Conservation (phyloP, 1,140 invertebrate genomes). For the Batillaria attramentaria region DNA sequence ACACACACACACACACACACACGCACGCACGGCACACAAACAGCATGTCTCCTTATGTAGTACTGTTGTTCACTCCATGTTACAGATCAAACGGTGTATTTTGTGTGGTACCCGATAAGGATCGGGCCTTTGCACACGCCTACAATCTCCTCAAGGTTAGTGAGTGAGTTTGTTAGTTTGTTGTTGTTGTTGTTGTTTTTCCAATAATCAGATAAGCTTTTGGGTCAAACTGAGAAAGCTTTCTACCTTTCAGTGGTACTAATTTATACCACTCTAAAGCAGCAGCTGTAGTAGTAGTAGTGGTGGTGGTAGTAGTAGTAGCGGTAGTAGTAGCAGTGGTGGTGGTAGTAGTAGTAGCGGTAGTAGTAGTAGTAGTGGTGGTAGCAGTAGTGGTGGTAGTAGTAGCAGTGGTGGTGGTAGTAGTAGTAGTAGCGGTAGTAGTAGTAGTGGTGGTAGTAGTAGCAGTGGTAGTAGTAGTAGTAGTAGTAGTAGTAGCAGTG, state of each 20-base stretch:
- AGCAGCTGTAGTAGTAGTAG: neutral
- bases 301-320: neutral
- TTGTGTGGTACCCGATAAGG: slow-evolving; percentile 35
- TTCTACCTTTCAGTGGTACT: neutral
- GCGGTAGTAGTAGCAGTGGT: neutral
- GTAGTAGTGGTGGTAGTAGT: too few species aligned
- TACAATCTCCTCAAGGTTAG: slow-evolving; percentile 33
- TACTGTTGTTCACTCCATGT: neutral
- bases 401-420: too few species aligned
- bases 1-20: too few species aligned
- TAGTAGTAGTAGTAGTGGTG: too few species aligned
- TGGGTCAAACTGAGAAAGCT: too few species aligned
- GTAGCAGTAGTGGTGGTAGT: too few species aligned
- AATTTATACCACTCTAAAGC: neutral
- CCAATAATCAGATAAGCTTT: too few species aligned
- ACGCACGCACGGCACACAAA: too few species aligned
- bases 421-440: too few species aligned
- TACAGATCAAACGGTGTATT: slow-evolving; percentile 38
- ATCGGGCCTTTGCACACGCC: neutral
- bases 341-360: too few species aligned
- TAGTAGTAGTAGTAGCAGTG: too few species aligned
- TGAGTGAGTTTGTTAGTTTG: neutral
- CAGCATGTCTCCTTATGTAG: neutral
- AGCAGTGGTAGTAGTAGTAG: too few species aligned
- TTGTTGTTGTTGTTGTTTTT: neutral